Conservation (phyloP, 2,113 vertebrate species). For the Silurus glanis region DNA sequence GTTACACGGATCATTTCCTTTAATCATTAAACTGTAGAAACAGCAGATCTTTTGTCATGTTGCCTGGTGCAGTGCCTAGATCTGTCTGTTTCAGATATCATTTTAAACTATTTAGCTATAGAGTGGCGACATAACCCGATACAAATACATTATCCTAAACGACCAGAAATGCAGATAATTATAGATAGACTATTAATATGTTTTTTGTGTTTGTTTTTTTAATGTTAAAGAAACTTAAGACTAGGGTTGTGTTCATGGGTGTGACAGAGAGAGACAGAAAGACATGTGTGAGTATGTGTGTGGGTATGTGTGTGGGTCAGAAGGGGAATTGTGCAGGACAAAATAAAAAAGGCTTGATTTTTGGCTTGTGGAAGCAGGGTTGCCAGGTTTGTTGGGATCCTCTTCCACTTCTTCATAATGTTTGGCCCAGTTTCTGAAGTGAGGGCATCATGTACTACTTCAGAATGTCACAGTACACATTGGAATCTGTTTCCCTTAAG, state of each 20-base stretch:
- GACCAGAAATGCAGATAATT: not conserved
- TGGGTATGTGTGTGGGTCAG: not conserved
- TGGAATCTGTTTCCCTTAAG: too few relatives aligned
- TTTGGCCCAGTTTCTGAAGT: too few relatives aligned
- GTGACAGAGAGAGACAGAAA: too few relatives aligned
- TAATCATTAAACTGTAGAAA: slow-evolving; percentile 13
- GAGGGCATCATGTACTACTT: too few relatives aligned
- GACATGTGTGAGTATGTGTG: not conserved
- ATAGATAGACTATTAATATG: not conserved
- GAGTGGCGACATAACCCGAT: not conserved
- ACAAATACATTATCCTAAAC: not conserved
- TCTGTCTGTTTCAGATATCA: not conserved
- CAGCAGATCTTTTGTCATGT: slow-evolving; percentile 4
- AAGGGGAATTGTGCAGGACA: not conserved
- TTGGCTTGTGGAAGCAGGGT: not conserved
- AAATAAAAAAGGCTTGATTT: not conserved
- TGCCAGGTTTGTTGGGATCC: not conserved
- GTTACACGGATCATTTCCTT: slow-evolving; percentile 21
- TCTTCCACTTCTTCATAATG: too few relatives aligned
- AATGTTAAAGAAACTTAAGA: not conserved
- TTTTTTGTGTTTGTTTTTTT: not conserved
- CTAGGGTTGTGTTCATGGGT: not conserved
- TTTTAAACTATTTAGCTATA: not conserved
- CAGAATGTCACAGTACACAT: too few relatives aligned
- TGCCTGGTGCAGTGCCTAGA: not conserved